Base-by-base conservation (phyloP, 2,797 vertebrate genomes). In the Pipistrellus pipistrellus region DNA sequence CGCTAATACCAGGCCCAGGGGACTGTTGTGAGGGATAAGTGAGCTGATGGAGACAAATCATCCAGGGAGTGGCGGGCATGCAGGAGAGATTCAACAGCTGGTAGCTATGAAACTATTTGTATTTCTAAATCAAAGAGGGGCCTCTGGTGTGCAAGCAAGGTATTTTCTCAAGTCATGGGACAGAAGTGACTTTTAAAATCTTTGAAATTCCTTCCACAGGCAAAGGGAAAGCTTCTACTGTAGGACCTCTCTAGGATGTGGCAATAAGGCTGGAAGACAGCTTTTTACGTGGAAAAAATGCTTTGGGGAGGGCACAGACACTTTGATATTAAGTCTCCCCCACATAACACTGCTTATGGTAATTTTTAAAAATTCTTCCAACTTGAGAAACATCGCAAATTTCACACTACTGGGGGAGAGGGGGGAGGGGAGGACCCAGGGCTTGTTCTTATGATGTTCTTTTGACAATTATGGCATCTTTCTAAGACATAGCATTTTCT, bases 131-230 rank as follows among this genome's bases (percentile, higher is more conserved):
- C 89, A 73, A 86, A 89, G 35, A 69, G 85, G 69, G 92, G 91
- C 86, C 96, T 97, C 96, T 91, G 66, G 62, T 91, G 96, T 93
- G 73, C 89, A 93, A 90, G 55, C 20, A 57, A 88, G 88, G 88
- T 81, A 91, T 88, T 85, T 95, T 76, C 88, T 86, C 48, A 88
- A 83, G 48, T 44, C 72, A 27, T 8, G 38, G 30, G 48, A 71
- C 35, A 82, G 84, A 85, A 38, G 23, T 85, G n/a, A 44, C 41
- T 57, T 77, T 23, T 84, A 66, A 62, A 78, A 77, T 86, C 18
- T 64, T 84, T 75, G 46, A 73, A 27, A 72, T 20, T 25, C 73
- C 68, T 77, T 96, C 91, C 23, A 53, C 6, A 78, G 3, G 32
- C 20, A 64, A 66, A 69, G 14, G 30, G 15, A 41, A 76, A 44